Base-by-base conservation (phyloP, 2,888 invertebrate genomes). In the Syrista parreyssii region DNA sequence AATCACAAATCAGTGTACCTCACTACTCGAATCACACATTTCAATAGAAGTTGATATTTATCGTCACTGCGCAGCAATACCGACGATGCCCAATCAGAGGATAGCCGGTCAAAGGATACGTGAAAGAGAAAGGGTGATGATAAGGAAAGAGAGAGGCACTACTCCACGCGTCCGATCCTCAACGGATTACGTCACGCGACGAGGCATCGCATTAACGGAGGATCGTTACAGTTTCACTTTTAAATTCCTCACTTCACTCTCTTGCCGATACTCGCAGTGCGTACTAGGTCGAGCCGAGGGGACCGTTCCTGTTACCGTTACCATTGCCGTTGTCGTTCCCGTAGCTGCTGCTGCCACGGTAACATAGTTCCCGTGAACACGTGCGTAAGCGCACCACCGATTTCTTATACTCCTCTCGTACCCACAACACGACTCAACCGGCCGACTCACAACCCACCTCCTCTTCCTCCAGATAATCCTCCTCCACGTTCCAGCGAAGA, bases 151-250 rank as follows among this genome's bases (percentile, higher is more conserved):
- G 71, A 31, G 71, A 71, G 32, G 71, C 71, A 33, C 32, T 32
- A 31, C n/a, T 68, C 3, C 68, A 4, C 31, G 71, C 71, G 55
- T 55, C 33, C 71, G 71, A 71, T 71, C 71, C 71, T 71, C 71
- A 6, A 30, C 71, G 71, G 31, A 31, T 71, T 71, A 71, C 71
- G 32, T 71, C 71, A 71, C 71, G 32, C 33, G 12, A 31, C 71
- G 31, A 55, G 12, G 31, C 71, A 71, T 71, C 71, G 71, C 11
- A 71, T 31, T 71, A 71, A 78, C 80, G 79, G 80, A 80, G 78
- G 82, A 86, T 85, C 85, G 85, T 87, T 86, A 86, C 84, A 87
- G 88, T 89, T 89, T 89, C 88, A 89, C 88, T 89, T 89, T 89
- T 89, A 87, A 89, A 89, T 88, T 88, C 86, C 86, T 82, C 75